These are phyloP conservation scores for Dromiciops gliroides DNA, from an alignment of 2,113 vertebrate genomes.

Conservation along the genomic window DNA sequence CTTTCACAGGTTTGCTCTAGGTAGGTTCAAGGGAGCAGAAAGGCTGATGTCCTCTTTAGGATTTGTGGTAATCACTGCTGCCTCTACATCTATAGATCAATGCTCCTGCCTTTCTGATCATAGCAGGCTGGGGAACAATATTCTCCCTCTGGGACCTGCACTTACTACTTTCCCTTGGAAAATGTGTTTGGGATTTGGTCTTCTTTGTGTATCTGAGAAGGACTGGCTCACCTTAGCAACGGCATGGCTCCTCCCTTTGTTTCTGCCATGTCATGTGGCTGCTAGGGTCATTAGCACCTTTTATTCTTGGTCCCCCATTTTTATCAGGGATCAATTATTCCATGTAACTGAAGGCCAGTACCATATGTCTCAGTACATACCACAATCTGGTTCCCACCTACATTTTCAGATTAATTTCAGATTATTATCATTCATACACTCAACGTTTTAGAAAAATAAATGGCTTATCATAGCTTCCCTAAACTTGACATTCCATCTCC, in stretches of 20 bases:
- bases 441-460: not conserved
- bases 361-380: not conserved
- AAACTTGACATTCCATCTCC: not conserved
- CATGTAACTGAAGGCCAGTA: not conserved
- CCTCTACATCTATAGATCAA: not conserved
- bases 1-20: not conserved
- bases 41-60: not conserved
- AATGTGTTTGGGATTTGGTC: not conserved
- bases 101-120: not conserved
- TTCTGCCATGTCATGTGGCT: not conserved
- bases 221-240: not conserved
- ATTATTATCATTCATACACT: not conserved
- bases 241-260: not conserved
- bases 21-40: not conserved
- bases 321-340: not conserved
- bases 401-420: not conserved
- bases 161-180: not conserved
- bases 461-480: not conserved
- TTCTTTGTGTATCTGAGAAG: not conserved
- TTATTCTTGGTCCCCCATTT: not conserved
- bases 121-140: not conserved
- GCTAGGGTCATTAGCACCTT: not conserved
- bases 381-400: not conserved
- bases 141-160: not conserved
- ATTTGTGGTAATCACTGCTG: not conserved